Evolutionary conservation across 2,888 invertebrate genomes (phyloP).

Genomic region (Barypeithes pellucidus): DNA sequence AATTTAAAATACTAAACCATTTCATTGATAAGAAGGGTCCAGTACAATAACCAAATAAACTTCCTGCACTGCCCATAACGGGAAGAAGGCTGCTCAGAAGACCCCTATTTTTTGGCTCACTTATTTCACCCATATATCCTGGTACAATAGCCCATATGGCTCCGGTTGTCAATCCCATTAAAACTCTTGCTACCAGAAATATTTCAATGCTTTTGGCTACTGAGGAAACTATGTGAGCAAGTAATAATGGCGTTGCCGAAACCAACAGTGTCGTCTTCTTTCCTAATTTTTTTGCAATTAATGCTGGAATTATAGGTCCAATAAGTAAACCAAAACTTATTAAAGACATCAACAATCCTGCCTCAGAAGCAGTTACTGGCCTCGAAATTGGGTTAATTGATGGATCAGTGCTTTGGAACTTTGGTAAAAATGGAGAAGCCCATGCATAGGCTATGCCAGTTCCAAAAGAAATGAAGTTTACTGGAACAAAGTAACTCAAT

Average conservation of each 20-base stretch:
- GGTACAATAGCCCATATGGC: slow-evolving; percentile 51
- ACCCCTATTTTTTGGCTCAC: slow-evolving; percentile 47
- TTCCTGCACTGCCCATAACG: slow-evolving; percentile 4
- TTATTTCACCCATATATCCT: slow-evolving; percentile 54
- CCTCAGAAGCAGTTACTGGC: slow-evolving; percentile 36
- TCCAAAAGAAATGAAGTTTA: slow-evolving; percentile 37
- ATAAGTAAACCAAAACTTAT: slow-evolving; percentile 49
- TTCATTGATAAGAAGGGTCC: slow-evolving; percentile 46
- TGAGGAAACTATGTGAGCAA: slow-evolving; percentile 50
- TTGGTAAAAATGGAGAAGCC: slow-evolving; percentile 51
- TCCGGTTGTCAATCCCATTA: slow-evolving; percentile 53
- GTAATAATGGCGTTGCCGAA: slow-evolving; percentile 49
- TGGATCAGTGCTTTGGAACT: slow-evolving; percentile 36
- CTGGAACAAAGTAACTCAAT: slow-evolving; percentile 36
- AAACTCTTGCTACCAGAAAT: slow-evolving; percentile 54
- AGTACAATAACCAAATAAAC: slow-evolving; percentile 24
- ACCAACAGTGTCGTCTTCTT: slow-evolving; percentile 51
- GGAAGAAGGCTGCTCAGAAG: slow-evolving; percentile 21
- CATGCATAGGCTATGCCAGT: slow-evolving; percentile 44
- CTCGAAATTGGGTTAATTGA: slow-evolving; percentile 31
- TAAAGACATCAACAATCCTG: slow-evolving; percentile 44
- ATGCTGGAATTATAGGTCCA: slow-evolving; percentile 45
- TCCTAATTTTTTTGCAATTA: slow-evolving; percentile 47
- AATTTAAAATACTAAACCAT: slow-evolving; percentile 38
- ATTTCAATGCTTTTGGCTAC: slow-evolving; percentile 44